Evolutionary conservation across 2,113 vertebrate genomes (phyloP), one percentile per base, ranked within the genome.

Genomic region (Chloropsis hardwickii): DNA sequence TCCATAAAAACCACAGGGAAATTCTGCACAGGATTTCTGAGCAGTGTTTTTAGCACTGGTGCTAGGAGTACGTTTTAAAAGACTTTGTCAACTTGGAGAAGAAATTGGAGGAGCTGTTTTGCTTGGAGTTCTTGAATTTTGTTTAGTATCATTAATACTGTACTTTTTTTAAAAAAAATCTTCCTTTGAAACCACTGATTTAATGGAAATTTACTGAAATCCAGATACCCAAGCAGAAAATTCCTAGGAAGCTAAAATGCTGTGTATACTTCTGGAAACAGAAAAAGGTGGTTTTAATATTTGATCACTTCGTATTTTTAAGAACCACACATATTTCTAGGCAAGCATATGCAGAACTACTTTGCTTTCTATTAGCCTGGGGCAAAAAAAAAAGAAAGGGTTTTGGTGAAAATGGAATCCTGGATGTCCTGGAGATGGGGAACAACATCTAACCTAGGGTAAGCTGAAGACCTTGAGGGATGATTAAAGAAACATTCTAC

Each of bases 401-500:
- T 61, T 81, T 91, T 86, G 64, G 70, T 96, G 89, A 62, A 94
- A 94, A 72, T 77, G 65, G 88, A 90, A 86, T 92, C 88, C 88
- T 97, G 78, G 92, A 95, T 96, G 82, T 95, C 69, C 60, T 90
- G 25, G 69, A 88, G 86, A 84, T 67, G 77, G 51, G 64, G 62
- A 86, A 39, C 61, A 71, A 35, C 50, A 77, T 78, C 76, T 62
- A 78, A 81, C 76, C 33, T 48, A 29, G 56, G 72, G 31, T 29
- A 85, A 86, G 66, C 86, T 95, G 92, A 94, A 97, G 95, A 95
- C 86, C 88, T 93, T 12, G 57, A 64, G 91, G 62, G 86, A 27
- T 37, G 82, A 88, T 90, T 94, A 90, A 83, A 92, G 78, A 86
- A 96, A 94, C 85, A 73, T 96, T 97, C 90, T 94, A 81, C 92